These are phyloP conservation scores for Anoplopoma fimbria DNA, from an alignment of 2,113 vertebrate genomes.

Conservation along the genomic window DNA sequence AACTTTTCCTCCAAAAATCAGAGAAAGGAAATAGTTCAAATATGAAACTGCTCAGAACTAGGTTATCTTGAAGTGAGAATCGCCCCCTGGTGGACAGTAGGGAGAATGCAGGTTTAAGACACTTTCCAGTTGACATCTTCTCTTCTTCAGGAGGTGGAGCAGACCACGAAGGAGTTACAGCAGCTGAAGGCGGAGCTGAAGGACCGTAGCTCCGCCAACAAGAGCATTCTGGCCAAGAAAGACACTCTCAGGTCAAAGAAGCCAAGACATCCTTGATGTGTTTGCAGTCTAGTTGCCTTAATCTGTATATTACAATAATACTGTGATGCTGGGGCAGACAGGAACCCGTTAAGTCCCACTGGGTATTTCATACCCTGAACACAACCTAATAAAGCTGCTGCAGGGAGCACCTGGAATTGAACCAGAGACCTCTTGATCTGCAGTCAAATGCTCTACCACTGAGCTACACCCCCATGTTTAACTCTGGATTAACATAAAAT, in stretches of 20 bases:
- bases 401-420: slow-evolving; percentile 90
- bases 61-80: too few relatives aligned
- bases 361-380: too few relatives aligned
- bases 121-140: background rate
- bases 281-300: too few relatives aligned
- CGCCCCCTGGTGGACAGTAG: background rate
- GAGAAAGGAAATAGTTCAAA: too few relatives aligned
- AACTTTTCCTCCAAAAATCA: too few relatives aligned
- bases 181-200: slow-evolving; percentile 63
- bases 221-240: background rate
- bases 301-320: too few relatives aligned
- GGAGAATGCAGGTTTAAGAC: background rate
- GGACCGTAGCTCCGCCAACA: background rate
- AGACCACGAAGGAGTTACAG: slow-evolving; percentile 76
- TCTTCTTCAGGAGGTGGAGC: slow-evolving; percentile 66
- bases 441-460: slow-evolving; percentile 91
- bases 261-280: too few relatives aligned
- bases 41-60: too few relatives aligned
- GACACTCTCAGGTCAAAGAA: slow-evolving; percentile 64
- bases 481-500: too few relatives aligned
- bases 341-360: too few relatives aligned
- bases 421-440: slow-evolving; percentile 88
- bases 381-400: too few relatives aligned
- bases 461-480: slow-evolving; percentile 90
- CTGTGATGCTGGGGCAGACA: too few relatives aligned